Conservation (phyloP, 2,113 vertebrate species). For the Myodes glareolus region DNA sequence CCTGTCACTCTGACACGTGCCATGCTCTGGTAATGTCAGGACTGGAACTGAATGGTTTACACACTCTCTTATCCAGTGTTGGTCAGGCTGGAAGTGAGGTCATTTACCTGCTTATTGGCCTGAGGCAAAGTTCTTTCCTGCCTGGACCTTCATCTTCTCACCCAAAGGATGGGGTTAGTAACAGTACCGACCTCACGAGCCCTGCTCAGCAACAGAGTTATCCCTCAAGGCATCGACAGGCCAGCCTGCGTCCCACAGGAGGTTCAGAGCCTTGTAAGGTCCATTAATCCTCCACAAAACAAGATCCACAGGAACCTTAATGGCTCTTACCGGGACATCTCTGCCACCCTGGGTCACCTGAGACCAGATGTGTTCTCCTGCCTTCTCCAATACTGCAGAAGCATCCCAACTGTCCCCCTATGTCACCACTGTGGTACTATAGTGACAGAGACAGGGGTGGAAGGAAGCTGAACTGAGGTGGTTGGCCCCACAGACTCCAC, state of each 20-base stretch:
- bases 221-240: neutral
- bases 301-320: no score
- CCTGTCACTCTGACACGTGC: rapidly evolving
- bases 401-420: neutral
- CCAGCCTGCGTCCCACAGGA: neutral
- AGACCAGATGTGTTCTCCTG: neutral
- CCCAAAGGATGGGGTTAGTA: neutral
- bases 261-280: neutral
- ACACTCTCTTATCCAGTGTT: neutral
- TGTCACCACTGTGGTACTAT: no score
- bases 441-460: neutral
- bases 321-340: neutral
- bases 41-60: neutral
- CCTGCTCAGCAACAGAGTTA: neutral
- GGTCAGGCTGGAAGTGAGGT: no score
- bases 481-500: no score
- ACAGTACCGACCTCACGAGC: neutral
- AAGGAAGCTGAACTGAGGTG: neutral
- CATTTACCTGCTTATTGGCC: neutral
- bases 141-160: neutral
- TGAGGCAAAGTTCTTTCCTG: neutral
- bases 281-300: neutral
- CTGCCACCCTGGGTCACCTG: neutral
- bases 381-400: neutral
- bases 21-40: neutral